Conservation (phyloP, 2,888 invertebrate genomes). For the Erebia aethiops region DNA sequence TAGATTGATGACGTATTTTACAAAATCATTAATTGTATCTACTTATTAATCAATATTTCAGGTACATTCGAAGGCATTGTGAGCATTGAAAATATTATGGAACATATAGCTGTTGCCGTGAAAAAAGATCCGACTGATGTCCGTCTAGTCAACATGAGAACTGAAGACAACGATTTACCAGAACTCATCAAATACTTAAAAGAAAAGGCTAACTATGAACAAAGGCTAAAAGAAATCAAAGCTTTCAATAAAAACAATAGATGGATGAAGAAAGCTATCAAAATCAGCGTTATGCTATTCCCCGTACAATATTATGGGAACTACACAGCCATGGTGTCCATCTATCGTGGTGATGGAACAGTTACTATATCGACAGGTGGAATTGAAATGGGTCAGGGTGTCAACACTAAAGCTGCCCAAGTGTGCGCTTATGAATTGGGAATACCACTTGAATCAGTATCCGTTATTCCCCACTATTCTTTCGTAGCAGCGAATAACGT, state of each 20-base stretch:
- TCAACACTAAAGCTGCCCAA: conserved; percentile 91
- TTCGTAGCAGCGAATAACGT: conserved; percentile 84
- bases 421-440: conserved; percentile 88
- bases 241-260: conserved; percentile 86
- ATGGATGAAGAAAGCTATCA: conserved; percentile 89
- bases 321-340: conserved; percentile 83
- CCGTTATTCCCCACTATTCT: conserved; percentile 83
- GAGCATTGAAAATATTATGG: conserved; percentile 86
- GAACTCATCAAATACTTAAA: conserved; percentile 76
- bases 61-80: conserved; percentile 84
- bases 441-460: conserved; percentile 84
- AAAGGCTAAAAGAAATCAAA: conserved; percentile 73
- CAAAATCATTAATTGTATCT: neutral
- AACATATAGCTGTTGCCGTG: conserved; percentile 84
- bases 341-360: conserved; percentile 87
- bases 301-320: conserved; percentile 81
- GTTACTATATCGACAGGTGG: conserved; percentile 88
- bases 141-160: conserved; percentile 80
- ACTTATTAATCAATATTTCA: conserved; percentile 36
- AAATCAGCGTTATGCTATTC: conserved; percentile 86
- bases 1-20: neutral
- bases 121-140: conserved; percentile 84
- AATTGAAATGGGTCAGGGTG: conserved; percentile 90
- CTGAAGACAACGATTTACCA: conserved; percentile 68
- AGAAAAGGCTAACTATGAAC: conserved; percentile 77